Base-by-base conservation (phyloP, 1,140 invertebrate genomes). In the Limonius californicus region DNA sequence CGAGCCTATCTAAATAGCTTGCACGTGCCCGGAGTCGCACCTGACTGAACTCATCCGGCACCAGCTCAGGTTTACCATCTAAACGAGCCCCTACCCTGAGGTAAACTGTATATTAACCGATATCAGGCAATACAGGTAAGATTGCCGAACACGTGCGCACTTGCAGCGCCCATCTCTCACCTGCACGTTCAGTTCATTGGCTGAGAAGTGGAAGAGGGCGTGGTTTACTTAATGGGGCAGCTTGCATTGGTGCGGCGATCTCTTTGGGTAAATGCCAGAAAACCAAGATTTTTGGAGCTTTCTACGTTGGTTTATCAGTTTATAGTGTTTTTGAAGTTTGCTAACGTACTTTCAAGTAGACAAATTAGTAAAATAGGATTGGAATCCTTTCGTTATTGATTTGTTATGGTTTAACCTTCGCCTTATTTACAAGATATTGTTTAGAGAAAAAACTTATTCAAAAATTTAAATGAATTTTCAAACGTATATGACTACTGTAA, bases 21-120 rank as follows among this genome's bases (percentile, higher is more conserved):
- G 14, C 45, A 21, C 35, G 45, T 50, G 45, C 45, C 45, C 45
- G 45, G 20, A 50, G 57, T 64, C 23, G 57, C 62, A 64, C 62
- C 62, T 64, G 62, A 64, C 62, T 64, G 62, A 64, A 30, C 47
- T 54, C 55, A 63, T 58, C 47, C 32, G 32, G 47, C 19, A 47
- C 57, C 12, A 8, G 50, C 57, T 54, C 56, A 58, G 57, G 61
- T 63, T 58, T 63, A 63, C 61, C 61, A 55, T 45, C 61, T 58
- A 63, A 53, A 57, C 50, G 39, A 9, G 20, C 54, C 54, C 54
- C 20, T 53, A 18, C 45, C 16, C 45, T 18, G 19, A 50, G 45
- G 45, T 50, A 50, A 50, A 56, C 54, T 39, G 16, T 21, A 39
- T 21, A 21, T 50, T 50, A 50, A 50, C 4, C 20, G 45, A 50